phyloP scores from a whole-genome alignment of 1,140 invertebrate species.

The Brachionus koreanus region DNA sequence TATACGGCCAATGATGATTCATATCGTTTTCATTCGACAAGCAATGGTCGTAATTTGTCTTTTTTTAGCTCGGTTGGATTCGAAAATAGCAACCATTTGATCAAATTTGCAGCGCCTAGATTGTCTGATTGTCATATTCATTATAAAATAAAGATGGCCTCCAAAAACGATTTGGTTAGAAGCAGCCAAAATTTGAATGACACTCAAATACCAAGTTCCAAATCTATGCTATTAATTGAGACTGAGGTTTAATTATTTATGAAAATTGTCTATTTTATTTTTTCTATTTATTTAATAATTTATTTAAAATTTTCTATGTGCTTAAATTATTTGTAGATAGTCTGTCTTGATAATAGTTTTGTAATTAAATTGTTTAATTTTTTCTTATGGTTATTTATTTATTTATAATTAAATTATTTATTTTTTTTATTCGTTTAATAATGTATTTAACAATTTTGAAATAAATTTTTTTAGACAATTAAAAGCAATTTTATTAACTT shows the following conservation, averaged over 20 bases:
- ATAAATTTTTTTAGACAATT: too few relatives aligned
- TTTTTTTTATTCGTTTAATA: too few relatives aligned
- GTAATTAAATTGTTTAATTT: too few relatives aligned
- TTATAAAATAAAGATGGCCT: slow-evolving; percentile 17
- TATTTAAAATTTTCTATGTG: too few relatives aligned
- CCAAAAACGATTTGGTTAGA: background rate
- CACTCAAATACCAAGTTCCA: background rate
- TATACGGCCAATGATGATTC: background rate
- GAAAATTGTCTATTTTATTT: background rate
- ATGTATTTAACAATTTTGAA: too few relatives aligned
- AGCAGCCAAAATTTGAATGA: background rate
- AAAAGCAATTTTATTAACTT: too few relatives aligned
- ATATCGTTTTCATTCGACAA: background rate
- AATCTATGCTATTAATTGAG: background rate
- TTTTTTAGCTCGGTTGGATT: background rate
- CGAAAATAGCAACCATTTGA: background rate
- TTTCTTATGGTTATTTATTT: too few relatives aligned
- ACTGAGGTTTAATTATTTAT: background rate
- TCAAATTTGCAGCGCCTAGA: background rate
- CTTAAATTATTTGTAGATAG: too few relatives aligned
- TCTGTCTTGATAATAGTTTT: too few relatives aligned
- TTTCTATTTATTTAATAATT: background rate
- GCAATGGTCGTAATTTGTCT: background rate
- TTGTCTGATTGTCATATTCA: slow-evolving; percentile 22
- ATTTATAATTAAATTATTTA: too few relatives aligned